phyloP scores from a whole-genome alignment of 64 coral and sea anemone species.

The Dendrophyllia cribrosa region DNA sequence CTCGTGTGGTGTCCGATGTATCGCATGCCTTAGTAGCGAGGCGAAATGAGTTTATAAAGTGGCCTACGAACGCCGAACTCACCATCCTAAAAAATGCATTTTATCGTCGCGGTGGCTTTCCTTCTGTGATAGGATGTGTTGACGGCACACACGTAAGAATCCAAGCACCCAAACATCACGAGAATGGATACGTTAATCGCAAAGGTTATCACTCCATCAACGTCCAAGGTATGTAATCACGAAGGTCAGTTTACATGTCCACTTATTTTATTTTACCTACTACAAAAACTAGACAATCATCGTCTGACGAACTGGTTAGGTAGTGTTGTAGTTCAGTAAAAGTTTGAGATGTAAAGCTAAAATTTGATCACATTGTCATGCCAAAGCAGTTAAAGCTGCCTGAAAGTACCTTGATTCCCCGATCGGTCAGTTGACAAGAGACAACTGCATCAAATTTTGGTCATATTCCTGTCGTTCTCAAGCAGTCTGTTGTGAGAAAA shows the following conservation, averaged over 20 bases:
- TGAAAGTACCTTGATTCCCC: too few species aligned
- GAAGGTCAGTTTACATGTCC: constrained; percentile 40
- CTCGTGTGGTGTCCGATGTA: constrained; percentile 25
- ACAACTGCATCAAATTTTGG: too few species aligned
- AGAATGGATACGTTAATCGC: constrained; percentile 51
- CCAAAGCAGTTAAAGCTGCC: too few species aligned
- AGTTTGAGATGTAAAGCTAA: too few species aligned
- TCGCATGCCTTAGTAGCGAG: constrained; percentile 31
- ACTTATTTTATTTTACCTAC: too few species aligned
- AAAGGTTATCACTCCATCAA: constrained; percentile 41
- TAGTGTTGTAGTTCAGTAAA: too few species aligned
- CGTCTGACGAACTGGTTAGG: too few species aligned
- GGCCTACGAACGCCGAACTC: constrained; percentile 36
- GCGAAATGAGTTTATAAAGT: constrained; percentile 53
- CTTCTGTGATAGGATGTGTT: constrained; percentile 69
- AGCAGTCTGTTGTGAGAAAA: too few species aligned
- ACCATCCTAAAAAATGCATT: constrained; percentile 12
- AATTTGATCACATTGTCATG: too few species aligned
- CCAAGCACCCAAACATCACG: constrained; percentile 30
- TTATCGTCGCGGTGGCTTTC: constrained; percentile 39
- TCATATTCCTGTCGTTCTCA: too few species aligned
- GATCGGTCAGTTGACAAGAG: too few species aligned
- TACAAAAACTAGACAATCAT: too few species aligned
- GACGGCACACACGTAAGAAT: constrained; percentile 63
- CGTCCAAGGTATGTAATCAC: constrained; percentile 36